Conservation (phyloP, 1,140 invertebrate genomes). For the Drosophila willistoni region DNA sequence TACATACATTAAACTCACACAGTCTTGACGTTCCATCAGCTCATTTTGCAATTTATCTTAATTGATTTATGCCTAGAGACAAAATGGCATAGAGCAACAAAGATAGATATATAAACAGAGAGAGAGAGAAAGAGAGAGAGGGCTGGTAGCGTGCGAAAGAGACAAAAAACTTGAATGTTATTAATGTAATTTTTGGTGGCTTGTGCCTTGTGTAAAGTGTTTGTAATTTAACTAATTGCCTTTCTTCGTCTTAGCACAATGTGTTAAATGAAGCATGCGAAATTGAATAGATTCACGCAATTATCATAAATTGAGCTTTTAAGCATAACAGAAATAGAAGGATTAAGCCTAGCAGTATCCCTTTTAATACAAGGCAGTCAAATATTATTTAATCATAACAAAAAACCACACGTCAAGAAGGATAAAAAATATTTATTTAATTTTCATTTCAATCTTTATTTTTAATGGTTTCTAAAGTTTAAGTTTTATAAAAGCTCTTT, state of each 20-base stretch:
- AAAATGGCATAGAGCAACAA: neutral
- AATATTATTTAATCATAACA: no score
- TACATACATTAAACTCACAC: constrained; percentile 40
- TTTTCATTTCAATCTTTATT: no score
- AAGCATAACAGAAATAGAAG: neutral
- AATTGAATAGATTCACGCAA: constrained; percentile 1
- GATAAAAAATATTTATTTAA: no score
- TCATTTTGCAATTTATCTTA: constrained; percentile 39
- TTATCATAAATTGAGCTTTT: neutral
- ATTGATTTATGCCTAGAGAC: constrained; percentile 45
- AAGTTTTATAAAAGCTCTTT: no score
- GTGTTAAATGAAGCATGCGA: constrained; percentile 7
- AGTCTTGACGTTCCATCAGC: constrained; percentile 16
- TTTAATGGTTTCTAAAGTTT: no score
- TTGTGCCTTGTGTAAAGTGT: constrained; percentile 22
- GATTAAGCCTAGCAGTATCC: neutral
- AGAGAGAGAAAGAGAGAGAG: neutral
- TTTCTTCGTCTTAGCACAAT: constrained; percentile 14
- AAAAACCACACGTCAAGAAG: no score
- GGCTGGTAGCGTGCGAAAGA: neutral
- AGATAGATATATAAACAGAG: neutral
- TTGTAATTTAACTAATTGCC: constrained; percentile 29
- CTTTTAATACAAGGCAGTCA: no score
- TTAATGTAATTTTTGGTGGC: constrained; percentile 29
- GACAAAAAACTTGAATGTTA: constrained; percentile 14